Conservation (phyloP, 2,113 vertebrate genomes). For the Oceanodroma tethys region DNA sequence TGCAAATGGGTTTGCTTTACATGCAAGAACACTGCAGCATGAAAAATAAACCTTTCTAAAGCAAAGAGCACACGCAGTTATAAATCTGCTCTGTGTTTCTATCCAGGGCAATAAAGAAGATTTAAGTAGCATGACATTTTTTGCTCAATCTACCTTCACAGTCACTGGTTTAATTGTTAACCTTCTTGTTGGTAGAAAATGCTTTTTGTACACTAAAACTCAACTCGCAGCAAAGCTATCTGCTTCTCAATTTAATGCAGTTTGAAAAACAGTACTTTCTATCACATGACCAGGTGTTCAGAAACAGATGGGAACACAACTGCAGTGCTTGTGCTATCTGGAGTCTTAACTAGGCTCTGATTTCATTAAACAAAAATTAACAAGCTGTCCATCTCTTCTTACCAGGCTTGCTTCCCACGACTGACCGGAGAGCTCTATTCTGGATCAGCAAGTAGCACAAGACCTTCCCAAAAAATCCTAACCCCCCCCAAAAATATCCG, state of each 20-base stretch:
- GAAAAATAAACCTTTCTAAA: not conserved
- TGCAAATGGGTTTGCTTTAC: not conserved
- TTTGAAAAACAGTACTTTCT: not conserved
- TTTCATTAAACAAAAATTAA: not conserved
- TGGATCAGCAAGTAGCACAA: not conserved
- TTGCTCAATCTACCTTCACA: not conserved
- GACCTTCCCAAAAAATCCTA: not conserved
- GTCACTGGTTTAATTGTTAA: not conserved
- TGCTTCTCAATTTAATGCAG: not conserved
- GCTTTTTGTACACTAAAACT: not conserved
- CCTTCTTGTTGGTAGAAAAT: not conserved
- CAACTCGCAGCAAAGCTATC: not conserved
- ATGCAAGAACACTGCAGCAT: not conserved
- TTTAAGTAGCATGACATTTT: not conserved
- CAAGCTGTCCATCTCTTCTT: not conserved
- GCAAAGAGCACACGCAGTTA: not conserved
- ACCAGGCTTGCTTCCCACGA: not conserved
- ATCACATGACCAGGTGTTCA: not conserved
- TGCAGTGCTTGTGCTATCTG: not conserved
- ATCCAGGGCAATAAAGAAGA: not conserved
- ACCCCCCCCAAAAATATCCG: not conserved
- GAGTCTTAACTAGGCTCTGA: not conserved
- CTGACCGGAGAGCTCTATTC: not conserved
- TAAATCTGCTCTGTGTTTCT: not conserved
- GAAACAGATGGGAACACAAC: not conserved